Conservation (phyloP, 2,113 vertebrate genomes). For the Irena cyanogastra region DNA sequence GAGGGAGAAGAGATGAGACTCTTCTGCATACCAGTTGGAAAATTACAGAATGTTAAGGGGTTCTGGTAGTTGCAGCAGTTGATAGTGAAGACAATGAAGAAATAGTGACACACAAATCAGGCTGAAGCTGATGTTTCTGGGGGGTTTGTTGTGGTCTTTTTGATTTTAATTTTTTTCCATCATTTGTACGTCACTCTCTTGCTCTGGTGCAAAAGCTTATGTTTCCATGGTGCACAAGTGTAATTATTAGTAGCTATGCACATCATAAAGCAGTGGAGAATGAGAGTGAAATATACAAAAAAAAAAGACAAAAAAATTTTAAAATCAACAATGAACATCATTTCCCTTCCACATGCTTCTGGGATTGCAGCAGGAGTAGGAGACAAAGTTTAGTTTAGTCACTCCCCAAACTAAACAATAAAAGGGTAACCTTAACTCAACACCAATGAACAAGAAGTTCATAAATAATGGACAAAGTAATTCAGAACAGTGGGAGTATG, state of each 20-base stretch:
- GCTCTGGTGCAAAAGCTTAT: background rate
- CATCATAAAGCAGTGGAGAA: background rate
- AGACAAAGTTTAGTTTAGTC: background rate
- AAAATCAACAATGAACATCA: background rate
- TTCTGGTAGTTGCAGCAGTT: background rate
- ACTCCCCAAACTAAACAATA: background rate
- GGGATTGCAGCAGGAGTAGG: background rate
- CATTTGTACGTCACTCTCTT: background rate
- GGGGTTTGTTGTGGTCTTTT: fast-evolving
- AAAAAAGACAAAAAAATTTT: background rate
- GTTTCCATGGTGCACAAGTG: background rate
- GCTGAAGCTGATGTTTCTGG: background rate
- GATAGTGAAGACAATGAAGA: background rate
- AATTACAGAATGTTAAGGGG: background rate
- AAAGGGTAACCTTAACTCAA: background rate
- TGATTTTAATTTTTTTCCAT: background rate
- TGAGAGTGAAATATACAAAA: background rate
- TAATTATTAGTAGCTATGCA: background rate
- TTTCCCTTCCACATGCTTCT: background rate
- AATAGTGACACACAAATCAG: background rate
- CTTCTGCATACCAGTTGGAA: background rate
- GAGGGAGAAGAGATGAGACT: background rate
- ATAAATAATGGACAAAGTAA: background rate
- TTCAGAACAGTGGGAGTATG: background rate
- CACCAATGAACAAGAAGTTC: background rate